Evolutionary conservation across 2,113 vertebrate genomes (phyloP).

Genomic region (Heteronetta atricapilla): DNA sequence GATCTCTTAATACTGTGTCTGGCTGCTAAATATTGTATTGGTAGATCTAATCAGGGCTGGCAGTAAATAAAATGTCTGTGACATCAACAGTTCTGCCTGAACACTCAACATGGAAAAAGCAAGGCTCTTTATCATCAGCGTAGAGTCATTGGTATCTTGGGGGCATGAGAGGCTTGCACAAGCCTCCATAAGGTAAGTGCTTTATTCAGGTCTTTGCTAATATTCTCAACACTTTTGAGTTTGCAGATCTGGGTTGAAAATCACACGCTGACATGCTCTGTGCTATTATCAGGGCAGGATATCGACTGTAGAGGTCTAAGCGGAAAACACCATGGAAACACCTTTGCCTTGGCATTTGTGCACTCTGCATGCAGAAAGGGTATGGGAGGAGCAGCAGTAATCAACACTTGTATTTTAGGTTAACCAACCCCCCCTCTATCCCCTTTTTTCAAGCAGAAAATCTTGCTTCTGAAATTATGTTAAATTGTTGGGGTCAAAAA

Average conservation of each 20-base stretch:
- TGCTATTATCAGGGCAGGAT: background rate
- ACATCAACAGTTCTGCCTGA: constrained; percentile 37
- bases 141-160: background rate
- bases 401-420: constrained; percentile 19
- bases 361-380: background rate
- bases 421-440: background rate
- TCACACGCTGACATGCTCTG: background rate
- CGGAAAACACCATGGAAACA: constrained; percentile 56
- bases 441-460: background rate
- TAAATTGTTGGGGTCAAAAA: background rate
- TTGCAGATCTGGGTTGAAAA: constrained; percentile 27
- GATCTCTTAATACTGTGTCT: constrained; percentile 34
- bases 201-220: background rate
- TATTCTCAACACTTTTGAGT: background rate
- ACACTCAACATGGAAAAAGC: background rate
- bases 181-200: background rate
- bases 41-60: constrained; percentile 18
- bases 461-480: background rate
- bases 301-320: constrained; percentile 37
- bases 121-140: background rate
- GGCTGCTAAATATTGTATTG: constrained; percentile 23
- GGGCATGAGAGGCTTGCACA: background rate
- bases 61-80: constrained; percentile 46
- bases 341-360: constrained; percentile 44
- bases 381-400: constrained; percentile 19